Conservation (phyloP, 1,140 invertebrate species). For the Aphaenogaster rudis region DNA sequence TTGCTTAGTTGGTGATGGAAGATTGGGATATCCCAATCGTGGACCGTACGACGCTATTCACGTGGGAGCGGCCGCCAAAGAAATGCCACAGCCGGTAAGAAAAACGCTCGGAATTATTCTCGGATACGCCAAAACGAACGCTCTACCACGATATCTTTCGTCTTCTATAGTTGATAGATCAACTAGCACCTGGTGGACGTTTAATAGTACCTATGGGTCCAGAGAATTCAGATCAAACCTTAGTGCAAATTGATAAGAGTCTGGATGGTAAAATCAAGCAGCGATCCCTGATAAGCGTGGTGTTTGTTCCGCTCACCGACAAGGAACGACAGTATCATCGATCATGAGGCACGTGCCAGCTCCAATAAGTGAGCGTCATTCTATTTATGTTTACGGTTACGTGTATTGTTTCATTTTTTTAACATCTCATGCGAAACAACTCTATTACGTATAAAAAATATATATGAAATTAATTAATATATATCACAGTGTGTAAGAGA, state of each 20-base stretch:
- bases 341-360: constrained; percentile 81
- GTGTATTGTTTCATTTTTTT: constrained; percentile 30
- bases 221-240: constrained; percentile 92
- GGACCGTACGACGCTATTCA: constrained; percentile 92
- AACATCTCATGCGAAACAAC: not conserved
- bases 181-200: constrained; percentile 90
- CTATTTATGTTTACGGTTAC: constrained; percentile 37
- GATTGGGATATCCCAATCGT: constrained; percentile 88
- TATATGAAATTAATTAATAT: not conserved
- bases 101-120: not conserved
- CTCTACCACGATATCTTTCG: constrained; percentile 89
- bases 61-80: constrained; percentile 87
- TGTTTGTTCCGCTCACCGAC: constrained; percentile 98
- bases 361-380: constrained; percentile 74
- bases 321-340: constrained; percentile 89
- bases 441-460: not conserved
- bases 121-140: constrained; percentile 75
- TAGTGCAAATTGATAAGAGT: constrained; percentile 95
- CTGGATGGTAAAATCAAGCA: constrained; percentile 92
- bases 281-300: constrained; percentile 96
- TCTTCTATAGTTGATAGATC: constrained; percentile 86
- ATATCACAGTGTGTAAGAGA: not conserved
- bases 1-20: constrained; percentile 89
- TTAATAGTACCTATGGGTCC: constrained; percentile 96
- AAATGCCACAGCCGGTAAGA: constrained; percentile 88